A percentile compares a stretch with the other conserved stretches of the same genome.
These are phyloP conservation scores for Peucedramus taeniatus DNA, from an alignment of 2,113 vertebrate species.

Conservation along the genomic window DNA sequence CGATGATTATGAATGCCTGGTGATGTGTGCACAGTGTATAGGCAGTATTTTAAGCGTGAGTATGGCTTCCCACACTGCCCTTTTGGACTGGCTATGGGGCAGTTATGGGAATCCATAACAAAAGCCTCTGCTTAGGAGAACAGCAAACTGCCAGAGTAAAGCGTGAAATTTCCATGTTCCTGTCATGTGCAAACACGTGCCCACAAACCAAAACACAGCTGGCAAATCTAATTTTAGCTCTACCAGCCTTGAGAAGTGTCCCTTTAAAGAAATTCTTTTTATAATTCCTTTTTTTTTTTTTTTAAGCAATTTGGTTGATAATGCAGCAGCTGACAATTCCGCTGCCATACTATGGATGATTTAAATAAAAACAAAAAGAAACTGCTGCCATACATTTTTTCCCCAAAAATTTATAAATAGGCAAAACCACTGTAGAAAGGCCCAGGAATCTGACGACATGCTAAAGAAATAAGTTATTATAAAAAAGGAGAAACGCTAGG, in stretches of 20 bases:
- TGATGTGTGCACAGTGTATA: not conserved
- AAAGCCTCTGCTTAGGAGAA: not conserved
- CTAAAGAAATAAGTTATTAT: not conserved
- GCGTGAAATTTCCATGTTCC: slow-evolving; percentile 58
- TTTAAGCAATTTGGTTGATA: slow-evolving; percentile 72
- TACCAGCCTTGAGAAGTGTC: slow-evolving; percentile 68
- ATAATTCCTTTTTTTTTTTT: slow-evolving; percentile 35
- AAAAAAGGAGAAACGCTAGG: not conserved
- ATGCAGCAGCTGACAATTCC: slow-evolving; percentile 70
- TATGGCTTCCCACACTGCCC: fast-evolving
- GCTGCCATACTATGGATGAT: slow-evolving; percentile 38
- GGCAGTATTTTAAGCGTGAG: not conserved
- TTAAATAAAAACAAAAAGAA: slow-evolving; percentile 51
- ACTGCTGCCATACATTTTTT: slow-evolving; percentile 19
- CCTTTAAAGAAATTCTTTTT: slow-evolving; percentile 72
- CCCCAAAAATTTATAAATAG: not conserved
- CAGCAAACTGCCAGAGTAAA: slow-evolving; percentile 32
- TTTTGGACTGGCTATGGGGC: not conserved
- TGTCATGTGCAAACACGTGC: slow-evolving; percentile 69
- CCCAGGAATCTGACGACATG: slow-evolving; percentile 28
- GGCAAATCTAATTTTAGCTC: slow-evolving; percentile 76
- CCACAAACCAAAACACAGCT: slow-evolving; percentile 77
- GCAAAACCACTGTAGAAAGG: slow-evolving; percentile 12
- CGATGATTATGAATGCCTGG: not conserved
- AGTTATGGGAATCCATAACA: not conserved